A percentile compares a stretch with the other conserved stretches of the same genome.
Conservation (phyloP, 1,140 invertebrate species). For the Caligus rogercresseyi region DNA sequence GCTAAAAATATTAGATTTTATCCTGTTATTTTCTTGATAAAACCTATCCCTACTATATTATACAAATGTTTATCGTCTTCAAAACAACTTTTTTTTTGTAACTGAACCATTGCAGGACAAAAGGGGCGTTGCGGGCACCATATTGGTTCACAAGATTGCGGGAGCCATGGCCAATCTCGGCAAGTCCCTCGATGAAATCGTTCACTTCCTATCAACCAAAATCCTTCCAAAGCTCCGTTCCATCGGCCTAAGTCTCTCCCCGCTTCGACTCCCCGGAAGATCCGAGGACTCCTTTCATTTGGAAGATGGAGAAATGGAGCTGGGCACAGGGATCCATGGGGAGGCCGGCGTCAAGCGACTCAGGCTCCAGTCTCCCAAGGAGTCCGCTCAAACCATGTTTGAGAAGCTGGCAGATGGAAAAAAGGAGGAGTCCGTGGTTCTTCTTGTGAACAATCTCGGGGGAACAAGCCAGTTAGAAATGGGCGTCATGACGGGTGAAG, state of each 20-base stretch:
- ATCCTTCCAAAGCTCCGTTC: slow-evolving; percentile 43
- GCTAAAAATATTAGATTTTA: background rate
- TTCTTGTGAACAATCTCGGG: slow-evolving; percentile 63
- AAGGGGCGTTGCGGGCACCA: slow-evolving; percentile 51
- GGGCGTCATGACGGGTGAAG: slow-evolving; percentile 49
- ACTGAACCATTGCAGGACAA: slow-evolving; percentile 40
- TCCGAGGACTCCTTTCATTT: slow-evolving; percentile 44
- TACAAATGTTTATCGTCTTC: background rate
- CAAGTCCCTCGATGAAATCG: slow-evolving; percentile 35
- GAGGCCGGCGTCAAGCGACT: slow-evolving; percentile 57
- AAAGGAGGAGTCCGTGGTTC: slow-evolving; percentile 39
- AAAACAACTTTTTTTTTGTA: background rate
- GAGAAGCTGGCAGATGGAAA: slow-evolving; percentile 31
- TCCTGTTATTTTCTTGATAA: no score
- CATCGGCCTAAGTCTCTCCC: slow-evolving; percentile 47
- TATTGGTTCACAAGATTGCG: slow-evolving; percentile 45
- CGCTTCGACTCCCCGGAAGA: slow-evolving; percentile 51
- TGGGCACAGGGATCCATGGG: slow-evolving; percentile 66
- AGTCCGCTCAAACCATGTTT: slow-evolving; percentile 33
- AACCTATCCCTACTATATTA: no score
- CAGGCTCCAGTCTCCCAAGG: slow-evolving; percentile 33
- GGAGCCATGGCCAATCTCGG: slow-evolving; percentile 49
- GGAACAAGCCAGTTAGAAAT: slow-evolving; percentile 54
- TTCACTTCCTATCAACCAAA: slow-evolving; percentile 27
- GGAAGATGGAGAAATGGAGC: slow-evolving; percentile 47